Conservation (phyloP, 2,888 invertebrate species). For the Siphlonurus alternatus region DNA sequence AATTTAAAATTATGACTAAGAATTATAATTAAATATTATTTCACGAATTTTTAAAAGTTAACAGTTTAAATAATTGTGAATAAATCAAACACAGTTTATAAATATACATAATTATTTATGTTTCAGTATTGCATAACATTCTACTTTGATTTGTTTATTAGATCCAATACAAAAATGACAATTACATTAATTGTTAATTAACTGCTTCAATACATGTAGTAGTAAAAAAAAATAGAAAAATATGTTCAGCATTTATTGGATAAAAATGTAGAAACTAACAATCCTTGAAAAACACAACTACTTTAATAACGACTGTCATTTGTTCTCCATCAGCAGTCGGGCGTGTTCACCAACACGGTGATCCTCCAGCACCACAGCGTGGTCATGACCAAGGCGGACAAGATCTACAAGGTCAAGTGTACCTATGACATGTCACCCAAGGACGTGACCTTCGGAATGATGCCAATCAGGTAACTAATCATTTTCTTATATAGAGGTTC, state of each 20-base stretch:
- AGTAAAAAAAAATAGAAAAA: background rate
- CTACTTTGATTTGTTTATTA: too few species aligned
- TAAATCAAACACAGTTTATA: too few species aligned
- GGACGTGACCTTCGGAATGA: conserved; percentile 94
- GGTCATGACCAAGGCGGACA: conserved; percentile 92
- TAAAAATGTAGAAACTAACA: background rate
- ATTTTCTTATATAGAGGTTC: background rate
- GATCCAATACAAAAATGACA: too few species aligned
- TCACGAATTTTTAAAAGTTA: too few species aligned
- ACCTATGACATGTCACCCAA: conserved; percentile 93
- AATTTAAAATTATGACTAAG: too few species aligned
- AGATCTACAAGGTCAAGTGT: conserved; percentile 91
- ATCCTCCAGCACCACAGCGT: conserved; percentile 90
- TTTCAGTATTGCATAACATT: too few species aligned
- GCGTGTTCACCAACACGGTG: conserved; percentile 85
- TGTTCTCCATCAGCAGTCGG: conserved; percentile 42
- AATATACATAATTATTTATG: too few species aligned
- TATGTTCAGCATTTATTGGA: background rate
- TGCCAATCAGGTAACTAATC: conserved; percentile 63
- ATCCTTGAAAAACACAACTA: background rate
- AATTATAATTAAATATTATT: too few species aligned
- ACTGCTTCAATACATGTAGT: too few species aligned
- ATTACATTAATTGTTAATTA: too few species aligned
- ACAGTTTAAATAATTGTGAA: too few species aligned
- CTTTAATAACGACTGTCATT: conserved; percentile 5